These are phyloP conservation scores for Sylvilagus floridanus DNA, from an alignment of 2,797 vertebrate genomes.

Conservation along the genomic window DNA sequence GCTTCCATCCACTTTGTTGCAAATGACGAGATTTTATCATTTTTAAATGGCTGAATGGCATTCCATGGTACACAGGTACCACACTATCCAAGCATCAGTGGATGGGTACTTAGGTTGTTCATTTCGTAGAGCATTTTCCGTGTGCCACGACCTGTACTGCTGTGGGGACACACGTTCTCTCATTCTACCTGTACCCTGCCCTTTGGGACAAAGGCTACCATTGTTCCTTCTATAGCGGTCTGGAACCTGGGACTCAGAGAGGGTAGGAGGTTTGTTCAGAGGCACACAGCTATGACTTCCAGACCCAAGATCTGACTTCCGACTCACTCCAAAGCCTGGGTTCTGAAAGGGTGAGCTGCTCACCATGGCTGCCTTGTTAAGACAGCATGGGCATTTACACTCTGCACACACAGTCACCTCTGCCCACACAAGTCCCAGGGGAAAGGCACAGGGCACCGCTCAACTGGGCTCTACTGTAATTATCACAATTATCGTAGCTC, in stretches of 20 bases:
- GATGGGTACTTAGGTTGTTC: too few relatives aligned
- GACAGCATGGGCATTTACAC: background rate
- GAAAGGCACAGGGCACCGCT: background rate
- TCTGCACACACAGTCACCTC: conserved; percentile 11
- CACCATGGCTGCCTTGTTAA: background rate
- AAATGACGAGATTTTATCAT: too few relatives aligned
- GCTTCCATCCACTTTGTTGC: too few relatives aligned
- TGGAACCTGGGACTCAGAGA: background rate
- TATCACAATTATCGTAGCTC: background rate
- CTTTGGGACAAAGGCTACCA: background rate
- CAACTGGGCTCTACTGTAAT: background rate
- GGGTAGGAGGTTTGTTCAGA: background rate
- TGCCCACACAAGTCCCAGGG: background rate
- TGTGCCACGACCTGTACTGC: background rate
- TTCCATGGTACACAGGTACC: too few relatives aligned
- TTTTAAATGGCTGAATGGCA: too few relatives aligned
- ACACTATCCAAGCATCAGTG: too few relatives aligned
- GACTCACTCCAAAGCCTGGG: background rate
- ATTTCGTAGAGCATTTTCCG: background rate
- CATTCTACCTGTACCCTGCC: background rate
- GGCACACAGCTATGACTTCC: background rate
- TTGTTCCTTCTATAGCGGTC: background rate
- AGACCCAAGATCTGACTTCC: background rate
- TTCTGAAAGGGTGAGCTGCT: background rate
- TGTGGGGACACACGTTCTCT: background rate